phyloP scores from a whole-genome alignment of 2,888 invertebrate genomes.

The Tenthredo notha region DNA sequence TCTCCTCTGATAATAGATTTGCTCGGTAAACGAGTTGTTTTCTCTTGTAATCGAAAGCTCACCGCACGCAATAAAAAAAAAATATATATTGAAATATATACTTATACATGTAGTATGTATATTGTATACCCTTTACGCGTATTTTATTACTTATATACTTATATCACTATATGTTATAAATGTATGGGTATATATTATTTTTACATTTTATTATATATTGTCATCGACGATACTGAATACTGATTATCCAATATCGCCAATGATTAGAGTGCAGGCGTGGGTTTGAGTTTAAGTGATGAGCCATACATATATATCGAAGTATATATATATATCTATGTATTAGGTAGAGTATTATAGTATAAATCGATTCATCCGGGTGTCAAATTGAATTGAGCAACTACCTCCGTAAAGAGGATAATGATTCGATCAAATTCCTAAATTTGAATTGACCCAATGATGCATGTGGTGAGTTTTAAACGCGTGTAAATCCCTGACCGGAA shows the following conservation, averaged over 20 bases:
- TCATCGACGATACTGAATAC: neutral
- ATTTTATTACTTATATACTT: neutral
- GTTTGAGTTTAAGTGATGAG: neutral
- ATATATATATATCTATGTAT: neutral
- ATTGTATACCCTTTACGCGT: neutral
- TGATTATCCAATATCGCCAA: neutral
- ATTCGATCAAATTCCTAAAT: slow-evolving; percentile 12
- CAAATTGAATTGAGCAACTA: slow-evolving; percentile 24
- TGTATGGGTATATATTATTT: too few relatives aligned
- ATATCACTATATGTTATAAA: too few relatives aligned
- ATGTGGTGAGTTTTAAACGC: neutral
- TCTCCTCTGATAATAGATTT: slow-evolving; percentile 48
- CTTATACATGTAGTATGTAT: neutral
- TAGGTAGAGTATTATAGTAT: neutral
- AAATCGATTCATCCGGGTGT: slow-evolving; percentile 5
- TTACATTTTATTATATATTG: neutral
- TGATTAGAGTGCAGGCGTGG: neutral
- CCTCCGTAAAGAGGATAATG: neutral
- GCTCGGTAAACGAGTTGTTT: neutral
- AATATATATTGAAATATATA: neutral
- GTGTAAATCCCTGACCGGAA: slow-evolving; percentile 20
- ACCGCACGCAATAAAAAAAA: slow-evolving; percentile 29
- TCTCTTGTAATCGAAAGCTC: slow-evolving; percentile 18
- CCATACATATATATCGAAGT: neutral
- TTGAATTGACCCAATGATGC: slow-evolving; percentile 10